Evolutionary conservation across 2,888 invertebrate species (phyloP), one percentile per base, ranked within the genome.

Genomic region (Polia nebulosa): DNA sequence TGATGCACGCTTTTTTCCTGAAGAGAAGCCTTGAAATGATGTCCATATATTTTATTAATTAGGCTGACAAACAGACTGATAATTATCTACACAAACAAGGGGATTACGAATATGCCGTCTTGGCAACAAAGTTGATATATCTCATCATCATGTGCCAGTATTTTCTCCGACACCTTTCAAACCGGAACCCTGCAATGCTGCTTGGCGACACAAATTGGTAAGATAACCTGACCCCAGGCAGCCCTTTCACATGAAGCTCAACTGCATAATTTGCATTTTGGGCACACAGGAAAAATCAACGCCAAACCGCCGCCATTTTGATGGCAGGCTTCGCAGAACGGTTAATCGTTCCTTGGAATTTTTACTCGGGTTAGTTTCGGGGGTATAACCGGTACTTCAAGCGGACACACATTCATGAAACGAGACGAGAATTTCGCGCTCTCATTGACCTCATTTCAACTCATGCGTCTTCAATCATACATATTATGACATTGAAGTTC

Each of bases 371-470:
- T 44, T 44, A n/a, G 13, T 51, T 45, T 36, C 27, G 15, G 25
- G 34, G 55, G 47, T 13, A 55, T 64, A 72, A 77, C 77, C 77
- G 36, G 64, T 44, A 58, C 36, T n/a, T 20, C 36, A 51, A 62
- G 34, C 77, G 51, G 56, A 55, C 63, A 53, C 25, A 45, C 25
- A 39, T 51, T 29, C 29, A 20, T 15, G 25, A 56, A 44, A 41
- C 58, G 52, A 39, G 36, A 20, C 20, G 39, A 34, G 53, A 77
- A 65, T 49, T 71, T 44, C 15, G 45, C 56, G 25, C 69, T 70
- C 45, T 70, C 71, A 76, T 76, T 76, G 73, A 41, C 71, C 61
- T 52, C 36, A 67, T 45, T 64, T 57, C 17, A 39, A 57, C 55
- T 44, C 51, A 15, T 66, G 57, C 20, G 59, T 20, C 27, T 49